A percentile compares a stretch with the other conserved stretches of the same genome.
Conservation (phyloP, 1,140 invertebrate species). For the Polyergus mexicanus region DNA sequence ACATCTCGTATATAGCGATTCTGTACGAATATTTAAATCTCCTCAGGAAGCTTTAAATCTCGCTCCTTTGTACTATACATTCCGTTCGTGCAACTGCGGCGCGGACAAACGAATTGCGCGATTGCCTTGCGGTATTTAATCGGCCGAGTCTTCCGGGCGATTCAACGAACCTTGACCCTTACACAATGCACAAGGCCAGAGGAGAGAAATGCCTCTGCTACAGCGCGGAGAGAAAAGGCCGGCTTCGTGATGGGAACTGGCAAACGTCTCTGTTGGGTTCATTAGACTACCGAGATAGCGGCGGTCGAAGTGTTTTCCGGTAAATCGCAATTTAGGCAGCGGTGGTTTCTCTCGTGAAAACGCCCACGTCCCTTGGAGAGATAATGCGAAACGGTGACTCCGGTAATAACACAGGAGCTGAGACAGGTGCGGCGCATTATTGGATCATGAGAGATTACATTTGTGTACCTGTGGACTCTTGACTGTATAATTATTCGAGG, state of each 20-base stretch:
- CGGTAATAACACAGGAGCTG: slow-evolving; percentile 42
- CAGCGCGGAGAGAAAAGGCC: slow-evolving; percentile 21
- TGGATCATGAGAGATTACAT: slow-evolving; percentile 47
- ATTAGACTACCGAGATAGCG: not conserved
- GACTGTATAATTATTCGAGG: slow-evolving; percentile 26
- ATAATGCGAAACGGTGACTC: slow-evolving; percentile 49
- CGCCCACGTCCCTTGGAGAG: not conserved
- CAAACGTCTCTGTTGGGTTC: not conserved
- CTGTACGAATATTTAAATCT: not conserved
- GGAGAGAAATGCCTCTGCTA: slow-evolving; percentile 17
- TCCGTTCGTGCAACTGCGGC: not conserved
- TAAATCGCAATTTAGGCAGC: slow-evolving; percentile 47
- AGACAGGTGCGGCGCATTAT: slow-evolving; percentile 43
- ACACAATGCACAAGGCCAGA: slow-evolving; percentile 39
- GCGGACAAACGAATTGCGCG: slow-evolving; percentile 29
- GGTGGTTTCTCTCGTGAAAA: not conserved
- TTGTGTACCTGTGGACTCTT: not conserved
- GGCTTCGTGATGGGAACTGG: slow-evolving; percentile 30
- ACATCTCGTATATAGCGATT: not conserved
- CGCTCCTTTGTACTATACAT: not conserved
- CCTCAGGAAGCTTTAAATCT: not conserved
- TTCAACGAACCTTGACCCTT: slow-evolving; percentile 51
- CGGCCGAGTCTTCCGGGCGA: slow-evolving; percentile 24
- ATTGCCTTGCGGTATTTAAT: slow-evolving; percentile 61
- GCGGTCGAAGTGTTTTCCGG: slow-evolving; percentile 10